Evolutionary conservation across 2,797 vertebrate species (phyloP).

Genomic region (Acrossocheilus fasciatus): DNA sequence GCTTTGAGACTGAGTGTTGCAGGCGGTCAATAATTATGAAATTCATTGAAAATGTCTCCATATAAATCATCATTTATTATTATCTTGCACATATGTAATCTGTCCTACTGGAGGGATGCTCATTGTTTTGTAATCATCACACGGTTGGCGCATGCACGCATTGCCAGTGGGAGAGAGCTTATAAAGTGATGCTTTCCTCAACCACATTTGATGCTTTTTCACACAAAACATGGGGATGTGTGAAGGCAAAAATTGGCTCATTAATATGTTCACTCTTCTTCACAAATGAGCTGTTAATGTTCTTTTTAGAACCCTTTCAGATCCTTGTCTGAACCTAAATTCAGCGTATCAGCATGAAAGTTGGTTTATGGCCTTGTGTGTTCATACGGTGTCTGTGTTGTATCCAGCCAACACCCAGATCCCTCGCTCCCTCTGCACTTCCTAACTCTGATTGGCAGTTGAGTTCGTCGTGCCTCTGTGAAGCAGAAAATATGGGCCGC

Average conservation of each 20-base stretch:
- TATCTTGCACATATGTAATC: neutral
- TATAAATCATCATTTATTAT: slow-evolving; percentile 8
- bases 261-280: slow-evolving; percentile 36
- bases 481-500: slow-evolving; percentile 73
- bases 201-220: neutral
- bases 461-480: slow-evolving; percentile 60
- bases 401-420: slow-evolving; percentile 22
- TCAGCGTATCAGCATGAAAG: slow-evolving; percentile 8
- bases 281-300: slow-evolving; percentile 34
- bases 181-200: slow-evolving; percentile 25
- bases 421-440: slow-evolving; percentile 56
- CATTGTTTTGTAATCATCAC: slow-evolving; percentile 16
- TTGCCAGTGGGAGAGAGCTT: neutral
- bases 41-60: neutral
- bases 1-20: neutral
- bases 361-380: slow-evolving; percentile 12
- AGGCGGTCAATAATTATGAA: slow-evolving; percentile 2
- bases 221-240: slow-evolving; percentile 37
- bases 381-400: neutral
- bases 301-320: slow-evolving; percentile 33
- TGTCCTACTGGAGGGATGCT: neutral
- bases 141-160: neutral
- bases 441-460: slow-evolving; percentile 66
- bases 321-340: slow-evolving; percentile 18
- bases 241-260: slow-evolving; percentile 39